Base-by-base conservation (phyloP, 2,113 vertebrate species). In the Tachysurus fulvidraco region DNA sequence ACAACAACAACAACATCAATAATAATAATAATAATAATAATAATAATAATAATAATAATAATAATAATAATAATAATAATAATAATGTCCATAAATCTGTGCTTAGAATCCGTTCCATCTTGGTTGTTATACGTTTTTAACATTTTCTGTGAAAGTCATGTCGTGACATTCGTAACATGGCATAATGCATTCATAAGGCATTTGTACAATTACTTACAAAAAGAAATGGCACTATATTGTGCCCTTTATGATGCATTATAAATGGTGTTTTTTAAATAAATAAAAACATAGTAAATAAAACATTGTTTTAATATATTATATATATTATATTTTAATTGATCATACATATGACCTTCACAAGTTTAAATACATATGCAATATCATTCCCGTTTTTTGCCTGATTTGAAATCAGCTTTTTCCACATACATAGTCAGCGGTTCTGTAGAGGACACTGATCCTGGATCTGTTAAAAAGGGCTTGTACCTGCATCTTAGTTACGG, bases 401-500 rank as follows among this genome's bases (percentile, higher is more conserved):
- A 41, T 54, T 44, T 64, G 12, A 73, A 83, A 65, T 79, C 59
- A 54, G 41, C 16, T 83, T 55, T 36, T 55, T 73, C 16, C 6
- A 44, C 3, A 44, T 57, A 25, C 65, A 30, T 25, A 9, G 19
- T 84, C 6, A 76, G 69, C 67, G 59, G 2, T 59, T 84, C 55
- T 65, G n/a, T 79, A 25, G 17, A 73, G 17, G 11, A 79, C 6
- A 52, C 59, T 65, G 74, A 54, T 65, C 62, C 67, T 81, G 25
- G 50, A 8, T 80, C 46, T 36, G 74, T 62, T 2, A 23, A 85
- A 85, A 62, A 85, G 9, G 8, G 12, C 80, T 8, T 89, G 28
- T 30, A 30, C 73, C 44, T 60, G 11, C 36, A 74, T 83, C 78
- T 88, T 91, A 86, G 89, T 93, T 90, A 84, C 83, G 71, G 85